Conservation (phyloP, 2,113 vertebrate genomes). For the Neoarius graeffei region DNA sequence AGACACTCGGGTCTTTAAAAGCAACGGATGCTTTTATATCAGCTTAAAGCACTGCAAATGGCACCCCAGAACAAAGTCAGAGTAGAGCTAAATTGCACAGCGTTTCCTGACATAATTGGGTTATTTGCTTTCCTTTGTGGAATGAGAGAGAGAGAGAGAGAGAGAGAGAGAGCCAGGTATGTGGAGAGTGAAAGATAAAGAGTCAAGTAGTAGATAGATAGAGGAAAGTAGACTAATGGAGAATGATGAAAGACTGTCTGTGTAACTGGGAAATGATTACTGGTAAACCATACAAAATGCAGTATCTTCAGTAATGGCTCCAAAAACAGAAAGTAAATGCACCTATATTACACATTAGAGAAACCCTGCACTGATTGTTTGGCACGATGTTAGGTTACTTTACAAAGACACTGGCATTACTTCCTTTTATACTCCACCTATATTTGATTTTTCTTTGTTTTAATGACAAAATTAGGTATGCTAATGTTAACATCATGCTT, state of each 20-base stretch:
- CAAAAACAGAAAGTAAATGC: constrained; percentile 13
- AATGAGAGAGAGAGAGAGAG: constrained; percentile 17
- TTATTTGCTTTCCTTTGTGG: constrained; percentile 44
- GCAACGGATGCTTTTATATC: constrained; percentile 37
- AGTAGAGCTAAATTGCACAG: constrained; percentile 39
- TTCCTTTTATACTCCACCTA: background rate
- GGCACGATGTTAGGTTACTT: background rate
- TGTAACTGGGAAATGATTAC: constrained; percentile 23
- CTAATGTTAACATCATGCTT: background rate
- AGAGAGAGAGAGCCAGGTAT: constrained; percentile 22
- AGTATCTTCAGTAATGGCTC: background rate
- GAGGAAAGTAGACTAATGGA: constrained; percentile 36
- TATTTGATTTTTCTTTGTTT: background rate
- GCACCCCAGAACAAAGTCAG: constrained; percentile 17
- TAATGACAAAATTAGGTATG: background rate
- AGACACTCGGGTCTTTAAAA: constrained; percentile 42
- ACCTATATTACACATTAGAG: background rate
- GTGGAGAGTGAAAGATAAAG: constrained; percentile 23
- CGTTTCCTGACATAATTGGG: constrained; percentile 42
- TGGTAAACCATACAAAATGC: constrained; percentile 11
- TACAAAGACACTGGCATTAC: background rate
- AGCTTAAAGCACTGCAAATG: constrained; percentile 42
- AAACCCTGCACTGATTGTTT: background rate
- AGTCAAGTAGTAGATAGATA: constrained; percentile 10
- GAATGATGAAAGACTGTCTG: constrained; percentile 22